Percentiles rank a stretch among this genome's conserved stretches.
Conservation (phyloP, 2,113 vertebrate species). For the Theristicus caerulescens region DNA sequence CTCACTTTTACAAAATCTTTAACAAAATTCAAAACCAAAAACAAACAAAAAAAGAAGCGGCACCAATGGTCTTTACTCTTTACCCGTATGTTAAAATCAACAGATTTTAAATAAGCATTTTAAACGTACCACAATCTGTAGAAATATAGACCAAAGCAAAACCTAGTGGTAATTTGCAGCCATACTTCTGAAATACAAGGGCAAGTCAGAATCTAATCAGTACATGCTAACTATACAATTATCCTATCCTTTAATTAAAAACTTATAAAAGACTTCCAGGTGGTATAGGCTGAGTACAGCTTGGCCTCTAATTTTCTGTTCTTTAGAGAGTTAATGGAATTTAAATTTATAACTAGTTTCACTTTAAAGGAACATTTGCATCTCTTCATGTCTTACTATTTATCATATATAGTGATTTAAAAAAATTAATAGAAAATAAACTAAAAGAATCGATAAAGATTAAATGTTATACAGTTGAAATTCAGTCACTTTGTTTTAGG, state of each 20-base stretch:
- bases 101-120: background rate
- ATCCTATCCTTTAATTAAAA: constrained; percentile 36
- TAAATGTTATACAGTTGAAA: background rate
- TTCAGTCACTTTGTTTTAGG: background rate
- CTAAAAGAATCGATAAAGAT: background rate
- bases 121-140: background rate
- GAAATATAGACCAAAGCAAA: constrained; percentile 25
- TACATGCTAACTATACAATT: constrained; percentile 10
- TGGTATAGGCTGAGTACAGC: background rate
- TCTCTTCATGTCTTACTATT: background rate
- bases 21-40: background rate
- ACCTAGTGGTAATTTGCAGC: background rate
- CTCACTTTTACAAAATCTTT: background rate
- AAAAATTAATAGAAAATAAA: background rate
- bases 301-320: constrained; percentile 27
- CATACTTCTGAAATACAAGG: background rate
- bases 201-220: constrained; percentile 11
- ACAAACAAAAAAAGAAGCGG: background rate
- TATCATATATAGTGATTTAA: background rate
- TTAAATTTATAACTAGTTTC: background rate
- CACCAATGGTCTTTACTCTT: background rate
- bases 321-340: background rate
- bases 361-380: background rate
- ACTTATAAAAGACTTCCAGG: background rate
- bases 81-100: background rate